Evolutionary conservation across 2,113 vertebrate genomes (phyloP), one percentile per base, ranked within the genome.

Genomic region (Lagopus leucura): DNA sequence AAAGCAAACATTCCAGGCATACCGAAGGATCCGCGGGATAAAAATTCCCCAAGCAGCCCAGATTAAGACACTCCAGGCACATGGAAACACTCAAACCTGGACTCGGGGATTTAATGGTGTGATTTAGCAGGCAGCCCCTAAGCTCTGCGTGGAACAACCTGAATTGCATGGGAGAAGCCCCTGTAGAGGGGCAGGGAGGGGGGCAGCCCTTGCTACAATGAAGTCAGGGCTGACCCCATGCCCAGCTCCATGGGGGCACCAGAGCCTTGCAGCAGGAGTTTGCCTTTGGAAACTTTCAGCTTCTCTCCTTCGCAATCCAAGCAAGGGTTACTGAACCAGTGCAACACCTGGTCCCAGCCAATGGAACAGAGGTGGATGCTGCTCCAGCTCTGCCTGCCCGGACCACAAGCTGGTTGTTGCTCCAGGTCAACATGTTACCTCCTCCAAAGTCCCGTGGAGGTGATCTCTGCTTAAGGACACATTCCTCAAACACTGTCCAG

Each of bases 1-100:
- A 95, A 96, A 96, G 94, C 95, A 97, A 97, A 95, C 94, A 95
- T 97, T 97, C 90, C 97, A 95, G 84, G 90, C 92, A 96, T 97
- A 96, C 86, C 92, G 81, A 93, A 95, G 94, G 94, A 95, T 92
- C 81, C 82, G 43, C 36, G 50, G 90, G 95, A 90, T 93, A 88
- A 96, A 94, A 71, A 95, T 83, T 97, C 95, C 94, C 82, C 93
- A 90, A 95, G 88, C 94, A 90, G 87, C 79, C 47, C 57, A 91
- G 94, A 96, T 95, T 94, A 97, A 96, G 95, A 96, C 60, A 90
- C 95, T 96, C 70, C 82, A 57, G 17, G 92, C 94, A 89, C 92
- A 96, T 92, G 92, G 95, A 96, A 95, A 77, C 77, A 32, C 70
- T 96, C 89, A 95, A 92, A 95, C 76, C 85, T 65, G 82, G 77